Conservation (phyloP, 2,888 invertebrate genomes). For the Tachystola acroxantha region DNA sequence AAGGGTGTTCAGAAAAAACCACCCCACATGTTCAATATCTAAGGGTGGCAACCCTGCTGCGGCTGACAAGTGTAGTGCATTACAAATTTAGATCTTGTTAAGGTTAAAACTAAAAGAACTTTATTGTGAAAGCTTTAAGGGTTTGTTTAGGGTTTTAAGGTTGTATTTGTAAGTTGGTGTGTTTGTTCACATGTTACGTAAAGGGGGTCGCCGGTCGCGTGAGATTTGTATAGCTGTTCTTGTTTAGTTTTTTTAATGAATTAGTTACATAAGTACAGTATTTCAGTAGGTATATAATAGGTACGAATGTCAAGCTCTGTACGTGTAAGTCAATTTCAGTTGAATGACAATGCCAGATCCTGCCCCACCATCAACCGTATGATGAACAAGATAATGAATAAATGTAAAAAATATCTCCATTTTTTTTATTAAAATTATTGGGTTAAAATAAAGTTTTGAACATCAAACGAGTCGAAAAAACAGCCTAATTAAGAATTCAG, state of each 20-base stretch:
- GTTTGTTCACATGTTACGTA: slow-evolving; percentile 66
- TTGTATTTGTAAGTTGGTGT: slow-evolving; percentile 24
- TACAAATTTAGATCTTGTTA: slow-evolving; percentile 26
- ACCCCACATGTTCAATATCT: slow-evolving; percentile 50
- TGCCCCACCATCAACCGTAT: no score
- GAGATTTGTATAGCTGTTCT: slow-evolving; percentile 38
- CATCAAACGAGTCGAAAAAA: no score
- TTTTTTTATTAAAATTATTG: no score
- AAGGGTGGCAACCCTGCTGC: slow-evolving; percentile 53
- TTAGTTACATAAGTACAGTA: no score
- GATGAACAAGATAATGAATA: no score
- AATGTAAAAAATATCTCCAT: no score
- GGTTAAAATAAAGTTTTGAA: no score
- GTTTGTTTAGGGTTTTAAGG: slow-evolving; percentile 6
- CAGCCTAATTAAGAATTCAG: no score
- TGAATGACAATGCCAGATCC: no score
- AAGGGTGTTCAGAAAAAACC: slow-evolving; percentile 37
- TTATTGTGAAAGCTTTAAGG: slow-evolving; percentile 19
- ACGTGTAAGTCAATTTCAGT: no score
- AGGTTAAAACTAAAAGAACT: slow-evolving; percentile 18
- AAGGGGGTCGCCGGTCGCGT: slow-evolving; percentile 58
- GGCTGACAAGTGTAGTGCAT: slow-evolving; percentile 53
- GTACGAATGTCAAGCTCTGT: no score
- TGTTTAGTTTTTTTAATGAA: slow-evolving; percentile 14
- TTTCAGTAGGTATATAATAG: no score